A percentile compares a stretch with the other conserved stretches of the same genome.
Evolutionary conservation across 2,113 vertebrate genomes (phyloP).

Genomic region (Ameiurus melas): DNA sequence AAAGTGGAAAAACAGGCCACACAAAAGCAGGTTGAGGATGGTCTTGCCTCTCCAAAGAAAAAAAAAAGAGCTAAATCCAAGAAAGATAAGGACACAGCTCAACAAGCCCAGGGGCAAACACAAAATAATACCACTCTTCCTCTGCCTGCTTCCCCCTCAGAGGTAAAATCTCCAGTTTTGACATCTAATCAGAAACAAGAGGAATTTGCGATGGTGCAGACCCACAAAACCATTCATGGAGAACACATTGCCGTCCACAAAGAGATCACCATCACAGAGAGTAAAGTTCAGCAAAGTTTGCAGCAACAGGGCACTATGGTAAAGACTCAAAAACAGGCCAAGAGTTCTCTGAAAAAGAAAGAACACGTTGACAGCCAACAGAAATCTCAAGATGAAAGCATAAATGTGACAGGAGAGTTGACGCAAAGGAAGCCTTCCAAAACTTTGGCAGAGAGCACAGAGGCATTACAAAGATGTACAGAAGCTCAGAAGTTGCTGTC

Average conservation of each 20-base stretch:
- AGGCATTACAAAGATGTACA: slow-evolving; percentile 71
- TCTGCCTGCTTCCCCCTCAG: slow-evolving; percentile 6
- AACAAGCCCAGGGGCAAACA: slow-evolving; percentile 42
- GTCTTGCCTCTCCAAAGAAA: slow-evolving; percentile 49
- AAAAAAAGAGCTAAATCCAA: slow-evolving; percentile 75
- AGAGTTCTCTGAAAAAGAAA: slow-evolving; percentile 62
- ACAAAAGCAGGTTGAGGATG: slow-evolving; percentile 49
- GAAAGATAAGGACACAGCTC: slow-evolving; percentile 65
- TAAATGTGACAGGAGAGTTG: slow-evolving; percentile 54
- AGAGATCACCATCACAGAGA: slow-evolving; percentile 59
- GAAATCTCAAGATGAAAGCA: slow-evolving; percentile 56
- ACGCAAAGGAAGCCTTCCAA: slow-evolving; percentile 62
- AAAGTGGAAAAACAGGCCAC: slow-evolving; percentile 54
- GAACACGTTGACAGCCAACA: slow-evolving; percentile 56
- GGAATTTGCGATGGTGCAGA: slow-evolving; percentile 53
- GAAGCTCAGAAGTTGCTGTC: slow-evolving; percentile 75
- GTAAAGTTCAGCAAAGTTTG: slow-evolving; percentile 57
- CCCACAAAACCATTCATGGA: slow-evolving; percentile 54
- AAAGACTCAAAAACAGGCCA: slow-evolving; percentile 62
- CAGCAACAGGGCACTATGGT: slow-evolving; percentile 51
- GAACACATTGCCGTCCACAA: slow-evolving; percentile 57
- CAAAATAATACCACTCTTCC: slow-evolving; percentile 55
- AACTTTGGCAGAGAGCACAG: slow-evolving; percentile 63
- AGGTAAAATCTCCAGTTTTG: slow-evolving; percentile 49
- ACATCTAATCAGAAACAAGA: slow-evolving; percentile 54